phyloP scores from a whole-genome alignment of 2,797 vertebrate genomes.

The Balearica regulorum region DNA sequence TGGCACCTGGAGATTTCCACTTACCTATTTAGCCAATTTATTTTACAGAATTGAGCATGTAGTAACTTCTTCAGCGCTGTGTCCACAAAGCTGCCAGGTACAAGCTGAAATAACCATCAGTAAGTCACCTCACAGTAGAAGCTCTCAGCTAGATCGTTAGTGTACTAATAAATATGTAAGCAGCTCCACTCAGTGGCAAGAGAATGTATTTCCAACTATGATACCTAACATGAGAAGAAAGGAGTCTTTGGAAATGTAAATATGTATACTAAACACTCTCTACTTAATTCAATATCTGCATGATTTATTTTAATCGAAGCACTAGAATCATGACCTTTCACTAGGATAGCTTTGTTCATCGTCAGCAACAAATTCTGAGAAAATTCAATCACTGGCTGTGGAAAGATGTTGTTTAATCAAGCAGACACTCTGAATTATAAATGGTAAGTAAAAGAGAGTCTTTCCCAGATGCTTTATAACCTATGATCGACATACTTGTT shows the following conservation, averaged over 20 bases:
- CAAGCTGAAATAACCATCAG: not conserved
- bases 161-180: not conserved
- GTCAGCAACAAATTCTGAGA: not conserved
- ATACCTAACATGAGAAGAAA: not conserved
- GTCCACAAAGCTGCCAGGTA: not conserved
- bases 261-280: not conserved
- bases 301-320: not conserved
- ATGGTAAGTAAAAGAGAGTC: not conserved
- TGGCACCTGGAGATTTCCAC: not conserved
- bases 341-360: not conserved
- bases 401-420: not conserved
- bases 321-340: not conserved
- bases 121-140: not conserved
- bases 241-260: not conserved
- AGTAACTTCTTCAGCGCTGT: not conserved
- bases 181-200: constrained; percentile 44
- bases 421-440: not conserved
- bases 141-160: accelerated
- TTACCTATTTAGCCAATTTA: not conserved
- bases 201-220: not conserved
- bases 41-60: not conserved
- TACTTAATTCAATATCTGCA: not conserved
- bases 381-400: not conserved
- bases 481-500: not conserved
- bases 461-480: not conserved